These are phyloP conservation scores for Gambelia wislizenii DNA, from an alignment of 2,797 vertebrate genomes.

Conservation along the genomic window DNA sequence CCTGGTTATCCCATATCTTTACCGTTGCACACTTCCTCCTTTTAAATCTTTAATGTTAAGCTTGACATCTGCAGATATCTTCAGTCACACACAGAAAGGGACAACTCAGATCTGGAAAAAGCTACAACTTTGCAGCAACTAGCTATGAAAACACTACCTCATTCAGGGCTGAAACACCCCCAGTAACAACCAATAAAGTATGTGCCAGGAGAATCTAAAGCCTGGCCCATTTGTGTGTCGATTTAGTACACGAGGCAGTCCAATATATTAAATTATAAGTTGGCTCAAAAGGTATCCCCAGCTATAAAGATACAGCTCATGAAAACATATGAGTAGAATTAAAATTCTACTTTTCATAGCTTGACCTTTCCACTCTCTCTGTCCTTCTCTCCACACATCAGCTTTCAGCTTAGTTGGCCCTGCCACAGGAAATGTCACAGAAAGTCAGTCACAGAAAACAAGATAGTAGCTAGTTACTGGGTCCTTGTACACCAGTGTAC, in stretches of 20 bases:
- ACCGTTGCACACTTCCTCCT: too few species aligned
- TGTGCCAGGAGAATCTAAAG: background rate
- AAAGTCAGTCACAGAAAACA: background rate
- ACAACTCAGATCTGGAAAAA: background rate
- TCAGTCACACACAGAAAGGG: background rate
- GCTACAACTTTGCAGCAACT: background rate
- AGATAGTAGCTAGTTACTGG: background rate
- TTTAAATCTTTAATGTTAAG: too few species aligned
- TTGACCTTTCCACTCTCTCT: background rate
- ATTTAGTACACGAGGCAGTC: background rate
- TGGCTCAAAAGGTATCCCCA: background rate
- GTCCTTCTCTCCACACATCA: background rate
- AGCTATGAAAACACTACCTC: background rate
- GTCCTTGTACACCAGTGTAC: too few species aligned
- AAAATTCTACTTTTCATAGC: background rate
- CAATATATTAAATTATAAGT: background rate
- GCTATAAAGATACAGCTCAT: background rate
- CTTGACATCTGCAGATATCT: background rate
- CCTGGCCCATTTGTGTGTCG: background rate
- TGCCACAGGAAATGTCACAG: background rate
- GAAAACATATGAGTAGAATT: too few species aligned
- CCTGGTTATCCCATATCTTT: too few species aligned
- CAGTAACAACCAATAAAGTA: background rate
- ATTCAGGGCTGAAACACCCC: background rate
- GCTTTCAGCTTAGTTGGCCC: background rate